Conservation (phyloP, 2,797 vertebrate species). For the Urophycis tenuis region DNA sequence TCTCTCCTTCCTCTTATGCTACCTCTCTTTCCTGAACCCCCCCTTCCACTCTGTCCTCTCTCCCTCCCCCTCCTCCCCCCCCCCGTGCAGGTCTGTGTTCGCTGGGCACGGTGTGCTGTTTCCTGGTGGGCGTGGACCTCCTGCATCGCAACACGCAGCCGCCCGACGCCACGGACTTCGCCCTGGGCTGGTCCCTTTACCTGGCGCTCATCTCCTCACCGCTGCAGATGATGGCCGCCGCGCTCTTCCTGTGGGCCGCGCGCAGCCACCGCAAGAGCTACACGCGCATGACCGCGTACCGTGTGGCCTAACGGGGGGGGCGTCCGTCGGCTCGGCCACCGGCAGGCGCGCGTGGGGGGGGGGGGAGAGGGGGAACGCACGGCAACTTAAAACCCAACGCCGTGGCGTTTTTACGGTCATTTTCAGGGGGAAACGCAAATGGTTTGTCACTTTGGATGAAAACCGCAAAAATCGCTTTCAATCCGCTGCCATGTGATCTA, state of each 20-base stretch:
- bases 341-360: no score
- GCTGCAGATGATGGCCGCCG: slow-evolving; percentile 92
- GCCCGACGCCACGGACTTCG: slow-evolving; percentile 69
- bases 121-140: slow-evolving; percentile 80
- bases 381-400: not conserved
- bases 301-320: slow-evolving; percentile 67
- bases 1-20: not conserved
- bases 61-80: not conserved
- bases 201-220: slow-evolving; percentile 90
- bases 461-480: not conserved
- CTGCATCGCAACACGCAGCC: slow-evolving; percentile 66
- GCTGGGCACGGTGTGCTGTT: slow-evolving; percentile 86
- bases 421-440: not conserved
- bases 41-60: no score
- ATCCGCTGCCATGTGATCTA: not conserved
- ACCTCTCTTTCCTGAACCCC: no score
- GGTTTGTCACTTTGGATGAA: not conserved
- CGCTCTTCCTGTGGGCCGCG: slow-evolving; percentile 92
- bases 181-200: slow-evolving; percentile 95
- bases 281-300: slow-evolving; percentile 86
- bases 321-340: no score
- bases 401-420: not conserved
- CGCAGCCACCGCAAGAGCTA: slow-evolving; percentile 89
- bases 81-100: slow-evolving; percentile 79
- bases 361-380: not conserved